Evolutionary conservation across 2,888 invertebrate species (phyloP).

Genomic region (Drosophila diplacantha): DNA sequence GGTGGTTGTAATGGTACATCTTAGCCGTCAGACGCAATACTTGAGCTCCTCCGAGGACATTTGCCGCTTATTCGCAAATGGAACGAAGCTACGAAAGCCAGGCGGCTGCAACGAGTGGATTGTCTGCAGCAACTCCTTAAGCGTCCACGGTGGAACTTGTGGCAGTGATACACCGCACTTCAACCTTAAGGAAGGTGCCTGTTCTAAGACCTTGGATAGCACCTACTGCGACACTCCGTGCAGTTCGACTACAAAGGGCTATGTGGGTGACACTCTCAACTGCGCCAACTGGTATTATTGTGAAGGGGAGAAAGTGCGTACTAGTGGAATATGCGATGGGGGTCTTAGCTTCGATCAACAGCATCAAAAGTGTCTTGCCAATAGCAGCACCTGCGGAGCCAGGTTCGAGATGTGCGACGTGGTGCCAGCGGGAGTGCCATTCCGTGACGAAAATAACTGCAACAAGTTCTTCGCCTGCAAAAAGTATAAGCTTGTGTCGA

Average conservation of each 20-base stretch:
- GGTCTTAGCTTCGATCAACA: slow-evolving; percentile 51
- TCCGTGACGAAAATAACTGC: not conserved
- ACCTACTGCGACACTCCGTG: slow-evolving; percentile 58
- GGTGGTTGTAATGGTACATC: not conserved
- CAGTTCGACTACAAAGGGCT: slow-evolving; percentile 40
- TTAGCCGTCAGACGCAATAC: not conserved
- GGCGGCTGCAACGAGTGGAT: slow-evolving; percentile 7
- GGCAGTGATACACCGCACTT: not conserved
- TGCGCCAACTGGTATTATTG: slow-evolving; percentile 68
- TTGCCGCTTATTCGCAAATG: not conserved
- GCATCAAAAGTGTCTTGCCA: slow-evolving; percentile 39
- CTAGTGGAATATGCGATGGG: slow-evolving; percentile 45
- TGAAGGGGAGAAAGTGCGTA: not conserved
- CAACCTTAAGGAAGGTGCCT: not conserved
- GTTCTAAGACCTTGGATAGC: not conserved
- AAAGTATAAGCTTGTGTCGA: not conserved
- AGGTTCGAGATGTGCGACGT: slow-evolving; percentile 59
- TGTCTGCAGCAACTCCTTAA: not conserved
- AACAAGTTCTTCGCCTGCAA: not conserved
- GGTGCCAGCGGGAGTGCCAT: slow-evolving; percentile 33
- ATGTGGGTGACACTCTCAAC: slow-evolving; percentile 54
- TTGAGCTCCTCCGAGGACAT: not conserved
- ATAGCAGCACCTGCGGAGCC: slow-evolving; percentile 44
- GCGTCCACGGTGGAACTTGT: not conserved
- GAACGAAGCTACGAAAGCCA: slow-evolving; percentile 1